These are phyloP conservation scores for Cyprinodon tularosa DNA, from an alignment of 2,113 vertebrate genomes.

Conservation along the genomic window DNA sequence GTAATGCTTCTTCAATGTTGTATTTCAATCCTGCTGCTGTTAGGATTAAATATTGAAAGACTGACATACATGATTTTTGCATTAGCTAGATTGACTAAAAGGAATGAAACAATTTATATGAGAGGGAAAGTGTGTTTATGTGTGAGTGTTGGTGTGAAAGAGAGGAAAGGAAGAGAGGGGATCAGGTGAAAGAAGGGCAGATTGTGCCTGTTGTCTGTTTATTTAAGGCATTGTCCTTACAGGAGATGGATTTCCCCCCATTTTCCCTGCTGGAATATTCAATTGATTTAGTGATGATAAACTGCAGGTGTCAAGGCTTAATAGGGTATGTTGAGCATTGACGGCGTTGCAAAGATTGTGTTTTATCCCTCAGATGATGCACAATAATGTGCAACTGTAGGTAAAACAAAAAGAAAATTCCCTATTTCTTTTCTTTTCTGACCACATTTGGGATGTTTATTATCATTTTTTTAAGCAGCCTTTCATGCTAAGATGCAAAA, in stretches of 20 bases:
- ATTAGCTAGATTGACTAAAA: constrained; percentile 83
- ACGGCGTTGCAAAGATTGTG: constrained; percentile 59
- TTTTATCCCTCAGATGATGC: constrained; percentile 50
- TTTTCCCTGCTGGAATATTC: constrained; percentile 69
- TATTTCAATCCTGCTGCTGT: constrained; percentile 77
- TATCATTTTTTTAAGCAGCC: constrained; percentile 4
- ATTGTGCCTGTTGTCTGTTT: constrained; percentile 69
- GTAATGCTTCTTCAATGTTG: constrained; percentile 70
- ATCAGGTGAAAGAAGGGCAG: constrained; percentile 59
- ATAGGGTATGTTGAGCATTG: constrained; percentile 75
- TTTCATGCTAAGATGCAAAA: constrained; percentile 14
- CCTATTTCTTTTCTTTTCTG: not conserved
- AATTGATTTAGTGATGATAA: constrained; percentile 78
- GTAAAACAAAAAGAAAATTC: constrained; percentile 22
- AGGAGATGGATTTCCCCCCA: constrained; percentile 70
- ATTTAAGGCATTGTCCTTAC: constrained; percentile 71
- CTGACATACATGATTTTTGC: constrained; percentile 81
- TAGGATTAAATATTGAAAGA: constrained; percentile 81
- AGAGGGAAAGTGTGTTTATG: constrained; percentile 30
- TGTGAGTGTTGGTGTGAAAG: constrained; percentile 13
- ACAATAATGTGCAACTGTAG: constrained; percentile 43
- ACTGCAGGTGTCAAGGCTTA: constrained; percentile 74
- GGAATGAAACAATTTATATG: constrained; percentile 75
- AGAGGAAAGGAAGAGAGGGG: constrained; percentile 1
- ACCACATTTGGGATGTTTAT: not conserved